A percentile compares a stretch with the other conserved stretches of the same genome.
These are phyloP conservation scores for Caerostris extrusa DNA, from an alignment of 1,140 invertebrate genomes.

Conservation along the genomic window DNA sequence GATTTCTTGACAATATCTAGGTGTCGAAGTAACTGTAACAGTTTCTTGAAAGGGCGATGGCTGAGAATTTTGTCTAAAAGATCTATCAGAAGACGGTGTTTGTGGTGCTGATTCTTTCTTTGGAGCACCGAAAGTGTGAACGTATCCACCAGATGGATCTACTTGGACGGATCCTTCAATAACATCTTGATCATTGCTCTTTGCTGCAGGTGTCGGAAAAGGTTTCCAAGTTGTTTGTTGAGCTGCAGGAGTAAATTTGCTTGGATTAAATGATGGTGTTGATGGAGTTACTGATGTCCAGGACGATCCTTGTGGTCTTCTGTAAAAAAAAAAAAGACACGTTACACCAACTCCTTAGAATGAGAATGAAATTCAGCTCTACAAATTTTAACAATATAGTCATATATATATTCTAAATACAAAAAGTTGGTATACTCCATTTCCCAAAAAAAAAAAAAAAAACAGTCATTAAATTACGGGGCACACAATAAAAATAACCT, in stretches of 20 bases:
- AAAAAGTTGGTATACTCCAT: no score
- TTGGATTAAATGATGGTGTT: slow-evolving; percentile 66
- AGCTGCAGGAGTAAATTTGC: slow-evolving; percentile 52
- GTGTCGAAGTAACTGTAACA: background rate
- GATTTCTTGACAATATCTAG: slow-evolving; percentile 64
- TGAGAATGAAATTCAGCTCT: no score
- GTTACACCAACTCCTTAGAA: no score
- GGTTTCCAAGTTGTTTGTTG: slow-evolving; percentile 64
- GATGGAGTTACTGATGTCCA: slow-evolving; percentile 64
- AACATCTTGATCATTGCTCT: slow-evolving; percentile 2
- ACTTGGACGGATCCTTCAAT: slow-evolving; percentile 54
- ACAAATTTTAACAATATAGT: no score
- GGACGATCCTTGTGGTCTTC: slow-evolving; percentile 55
- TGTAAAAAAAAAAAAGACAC: slow-evolving; percentile 21
- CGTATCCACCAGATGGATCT: slow-evolving; percentile 68
- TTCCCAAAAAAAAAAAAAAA: no score
- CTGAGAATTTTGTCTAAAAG: slow-evolving; percentile 7
- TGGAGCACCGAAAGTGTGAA: slow-evolving; percentile 67
- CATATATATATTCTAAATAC: no score
- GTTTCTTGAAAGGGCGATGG: slow-evolving; percentile 47
- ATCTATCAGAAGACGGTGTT: background rate
- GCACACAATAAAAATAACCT: no score
- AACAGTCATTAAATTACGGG: no score
- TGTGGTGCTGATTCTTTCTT: slow-evolving; percentile 59
- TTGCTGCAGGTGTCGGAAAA: background rate